A percentile compares a stretch with the other conserved stretches of the same genome.
phyloP scores from a whole-genome alignment of 1,140 invertebrate species.

The Ooceraea biroi region DNA sequence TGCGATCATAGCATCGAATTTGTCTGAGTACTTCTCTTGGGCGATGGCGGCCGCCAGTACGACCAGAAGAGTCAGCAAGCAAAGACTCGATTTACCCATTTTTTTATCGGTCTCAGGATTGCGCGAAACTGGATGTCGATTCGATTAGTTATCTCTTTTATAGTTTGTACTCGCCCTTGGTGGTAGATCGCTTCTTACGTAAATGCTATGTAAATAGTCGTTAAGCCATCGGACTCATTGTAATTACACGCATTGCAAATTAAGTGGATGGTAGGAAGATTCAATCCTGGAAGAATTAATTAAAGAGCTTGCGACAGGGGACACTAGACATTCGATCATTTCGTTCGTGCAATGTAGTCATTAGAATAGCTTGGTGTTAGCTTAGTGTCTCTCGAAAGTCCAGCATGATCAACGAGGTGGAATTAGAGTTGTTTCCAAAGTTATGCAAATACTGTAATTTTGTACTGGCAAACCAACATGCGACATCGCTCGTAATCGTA shows the following conservation, averaged over 20 bases:
- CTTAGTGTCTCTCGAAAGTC: conserved; percentile 8
- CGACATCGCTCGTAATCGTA: conserved; percentile 1
- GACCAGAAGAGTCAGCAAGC: conserved; percentile 15
- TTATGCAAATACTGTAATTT: conserved; percentile 12
- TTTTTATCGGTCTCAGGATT: background rate
- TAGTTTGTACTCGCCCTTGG: conserved; percentile 29
- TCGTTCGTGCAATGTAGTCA: conserved; percentile 6
- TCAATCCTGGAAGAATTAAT: conserved; percentile 35
- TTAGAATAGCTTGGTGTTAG: conserved; percentile 20
- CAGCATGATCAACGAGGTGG: conserved; percentile 4
- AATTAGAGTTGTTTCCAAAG: conserved; percentile 18
- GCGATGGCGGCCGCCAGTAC: background rate
- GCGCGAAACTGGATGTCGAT: conserved; percentile 32
- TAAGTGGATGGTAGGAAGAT: conserved; percentile 1
- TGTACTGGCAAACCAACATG: background rate
- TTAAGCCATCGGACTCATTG: conserved; percentile 7
- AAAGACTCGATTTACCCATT: conserved; percentile 2
- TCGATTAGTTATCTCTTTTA: conserved; percentile 12
- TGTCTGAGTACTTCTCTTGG: conserved; percentile 56
- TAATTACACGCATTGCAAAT: conserved; percentile 2
- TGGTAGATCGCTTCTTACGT: conserved; percentile 16
- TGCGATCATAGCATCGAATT: conserved; percentile 59
- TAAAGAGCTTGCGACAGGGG: background rate
- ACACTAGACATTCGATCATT: background rate
- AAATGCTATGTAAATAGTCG: conserved; percentile 45